Conservation (phyloP, 2,797 vertebrate genomes). For the Cyclopterus lumpus region DNA sequence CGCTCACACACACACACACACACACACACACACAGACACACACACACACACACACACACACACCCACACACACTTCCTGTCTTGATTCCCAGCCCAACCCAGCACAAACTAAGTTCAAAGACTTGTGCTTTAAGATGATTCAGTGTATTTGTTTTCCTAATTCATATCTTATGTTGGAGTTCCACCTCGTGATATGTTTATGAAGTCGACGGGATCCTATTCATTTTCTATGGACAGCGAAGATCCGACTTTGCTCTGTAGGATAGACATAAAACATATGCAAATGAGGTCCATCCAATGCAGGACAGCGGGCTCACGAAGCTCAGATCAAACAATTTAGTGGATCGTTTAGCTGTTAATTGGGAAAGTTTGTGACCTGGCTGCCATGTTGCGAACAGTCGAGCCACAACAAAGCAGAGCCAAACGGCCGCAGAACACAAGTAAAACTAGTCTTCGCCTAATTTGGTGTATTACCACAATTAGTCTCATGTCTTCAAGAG, state of each 20-base stretch:
- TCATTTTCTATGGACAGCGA: too few relatives aligned
- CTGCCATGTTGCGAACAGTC: not conserved
- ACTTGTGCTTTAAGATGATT: not conserved
- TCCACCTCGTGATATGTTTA: not conserved
- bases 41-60: not conserved
- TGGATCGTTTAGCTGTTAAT: too few relatives aligned
- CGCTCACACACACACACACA: not conserved
- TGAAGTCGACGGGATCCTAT: not conserved
- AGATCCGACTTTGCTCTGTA: too few relatives aligned
- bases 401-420: too few relatives aligned
- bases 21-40: not conserved
- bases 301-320: not conserved
- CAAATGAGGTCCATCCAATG: too few relatives aligned
- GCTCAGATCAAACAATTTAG: too few relatives aligned
- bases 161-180: not conserved
- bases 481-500: not conserved
- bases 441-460: too few relatives aligned
- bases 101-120: not conserved
- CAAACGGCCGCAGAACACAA: too few relatives aligned
- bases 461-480: not conserved
- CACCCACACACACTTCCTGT: not conserved
- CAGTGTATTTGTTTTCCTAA: not conserved
- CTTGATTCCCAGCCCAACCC: constrained; percentile 15
- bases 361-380: too few relatives aligned
- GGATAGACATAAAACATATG: too few relatives aligned